Percentiles rank a stretch among this genome's conserved stretches.
Evolutionary conservation across 2,888 invertebrate species (phyloP).

Genomic region (Nowickia ferox): DNA sequence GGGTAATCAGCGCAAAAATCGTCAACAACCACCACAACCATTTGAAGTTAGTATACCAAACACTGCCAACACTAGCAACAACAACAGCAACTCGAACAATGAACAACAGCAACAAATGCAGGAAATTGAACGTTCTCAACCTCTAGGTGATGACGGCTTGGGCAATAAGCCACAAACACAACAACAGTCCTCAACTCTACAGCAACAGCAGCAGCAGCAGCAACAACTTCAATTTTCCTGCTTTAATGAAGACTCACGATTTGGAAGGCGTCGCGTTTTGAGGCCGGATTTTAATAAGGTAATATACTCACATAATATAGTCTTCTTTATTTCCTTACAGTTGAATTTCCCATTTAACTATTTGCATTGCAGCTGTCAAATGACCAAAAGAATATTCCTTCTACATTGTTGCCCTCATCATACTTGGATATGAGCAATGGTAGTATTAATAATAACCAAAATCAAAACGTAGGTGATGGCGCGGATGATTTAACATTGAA

Average conservation of each 20-base stretch:
- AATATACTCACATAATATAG: neutral
- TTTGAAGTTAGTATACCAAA: slow-evolving; percentile 79
- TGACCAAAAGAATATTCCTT: slow-evolving; percentile 74
- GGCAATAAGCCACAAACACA: slow-evolving; percentile 66
- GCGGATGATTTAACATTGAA: slow-evolving; percentile 68
- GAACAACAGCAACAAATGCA: slow-evolving; percentile 76
- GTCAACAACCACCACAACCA: slow-evolving; percentile 79
- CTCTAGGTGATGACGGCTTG: slow-evolving; percentile 82
- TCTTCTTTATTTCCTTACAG: neutral
- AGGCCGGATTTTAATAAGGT: slow-evolving; percentile 80
- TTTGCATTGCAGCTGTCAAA: slow-evolving; percentile 74
- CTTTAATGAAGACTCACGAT: slow-evolving; percentile 76
- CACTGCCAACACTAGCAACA: slow-evolving; percentile 71
- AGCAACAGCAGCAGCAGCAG: slow-evolving; percentile 53
- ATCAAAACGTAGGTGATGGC: slow-evolving; percentile 67
- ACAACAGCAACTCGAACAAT: slow-evolving; percentile 75
- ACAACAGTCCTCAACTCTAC: slow-evolving; percentile 45
- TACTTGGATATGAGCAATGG: slow-evolving; percentile 72
- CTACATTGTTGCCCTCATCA: slow-evolving; percentile 73
- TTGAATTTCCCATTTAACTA: slow-evolving; percentile 20
- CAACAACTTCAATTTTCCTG: slow-evolving; percentile 73
- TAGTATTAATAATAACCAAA: slow-evolving; percentile 62
- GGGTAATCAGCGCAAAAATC: slow-evolving; percentile 81
- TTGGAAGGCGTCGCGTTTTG: slow-evolving; percentile 78
- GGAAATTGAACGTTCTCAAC: slow-evolving; percentile 83